Conservation (phyloP, 1,140 invertebrate species). For the Trinorchestia longiramus region DNA sequence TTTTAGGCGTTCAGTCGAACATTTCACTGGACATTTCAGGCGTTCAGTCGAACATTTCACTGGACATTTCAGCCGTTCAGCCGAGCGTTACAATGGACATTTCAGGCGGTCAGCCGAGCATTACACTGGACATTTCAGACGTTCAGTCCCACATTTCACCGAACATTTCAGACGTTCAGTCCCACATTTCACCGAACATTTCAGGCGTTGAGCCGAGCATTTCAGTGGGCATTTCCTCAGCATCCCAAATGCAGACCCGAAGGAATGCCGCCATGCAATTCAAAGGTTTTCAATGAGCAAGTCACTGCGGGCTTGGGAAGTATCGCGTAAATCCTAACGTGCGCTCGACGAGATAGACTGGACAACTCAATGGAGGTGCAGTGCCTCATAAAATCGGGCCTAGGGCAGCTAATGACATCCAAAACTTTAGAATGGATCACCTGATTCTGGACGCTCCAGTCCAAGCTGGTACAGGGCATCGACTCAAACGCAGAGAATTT, state of each 20-base stretch:
- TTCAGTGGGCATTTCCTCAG: background rate
- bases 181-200: too few relatives aligned
- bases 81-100: too few relatives aligned
- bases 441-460: background rate
- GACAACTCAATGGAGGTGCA: background rate
- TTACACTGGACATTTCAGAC: too few relatives aligned
- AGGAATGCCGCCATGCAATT: background rate
- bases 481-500: background rate
- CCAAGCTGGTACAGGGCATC: background rate
- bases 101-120: too few relatives aligned
- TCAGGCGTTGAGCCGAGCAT: too few relatives aligned
- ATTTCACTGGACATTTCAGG: too few relatives aligned
- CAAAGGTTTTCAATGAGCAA: background rate
- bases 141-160: too few relatives aligned
- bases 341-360: background rate
- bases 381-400: background rate
- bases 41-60: too few relatives aligned
- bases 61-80: too few relatives aligned
- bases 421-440: background rate
- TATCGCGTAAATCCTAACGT: background rate
- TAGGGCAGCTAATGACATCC: background rate
- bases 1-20: too few relatives aligned
- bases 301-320: background rate
- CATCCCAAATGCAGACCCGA: background rate
- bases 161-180: too few relatives aligned